phyloP scores from a whole-genome alignment of 2,888 invertebrate genomes.

The Zhuqinia jingwanae region DNA sequence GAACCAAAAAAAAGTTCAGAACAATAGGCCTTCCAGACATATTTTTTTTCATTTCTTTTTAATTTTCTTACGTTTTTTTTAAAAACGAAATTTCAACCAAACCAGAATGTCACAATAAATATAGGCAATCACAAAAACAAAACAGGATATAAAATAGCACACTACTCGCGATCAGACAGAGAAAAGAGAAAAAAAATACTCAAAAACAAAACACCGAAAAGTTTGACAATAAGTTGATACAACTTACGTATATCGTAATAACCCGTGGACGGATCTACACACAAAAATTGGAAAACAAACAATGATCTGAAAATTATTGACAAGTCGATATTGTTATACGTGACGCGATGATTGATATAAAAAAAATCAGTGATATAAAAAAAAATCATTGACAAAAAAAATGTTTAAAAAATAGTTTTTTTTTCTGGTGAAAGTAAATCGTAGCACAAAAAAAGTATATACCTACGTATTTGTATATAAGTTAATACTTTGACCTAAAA shows the following conservation, averaged over 20 bases:
- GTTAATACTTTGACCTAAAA: too few relatives aligned
- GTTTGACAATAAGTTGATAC: constrained; percentile 71
- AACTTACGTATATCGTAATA: constrained; percentile 77
- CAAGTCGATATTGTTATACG: neutral
- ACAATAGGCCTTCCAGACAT: too few relatives aligned
- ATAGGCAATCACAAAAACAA: constrained; percentile 12
- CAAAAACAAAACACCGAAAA: constrained; percentile 74
- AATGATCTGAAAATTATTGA: constrained; percentile 73
- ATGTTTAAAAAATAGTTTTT: neutral
- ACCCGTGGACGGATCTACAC: constrained; percentile 76
- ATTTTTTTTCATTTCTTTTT: too few relatives aligned
- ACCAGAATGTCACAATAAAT: neutral
- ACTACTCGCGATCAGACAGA: constrained; percentile 17
- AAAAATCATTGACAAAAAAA: constrained; percentile 23
- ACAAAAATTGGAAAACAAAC: constrained; percentile 72
- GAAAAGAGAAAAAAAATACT: constrained; percentile 38
- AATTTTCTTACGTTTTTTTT: too few relatives aligned
- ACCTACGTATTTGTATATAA: too few relatives aligned
- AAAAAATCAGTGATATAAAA: constrained; percentile 13
- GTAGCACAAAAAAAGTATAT: too few relatives aligned
- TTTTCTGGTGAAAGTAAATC: too few relatives aligned
- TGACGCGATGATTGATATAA: neutral
- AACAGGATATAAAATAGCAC: constrained; percentile 16
- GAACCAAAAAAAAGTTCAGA: too few relatives aligned
- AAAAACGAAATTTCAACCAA: neutral